Base-by-base conservation (phyloP, 2,888 invertebrate genomes). In the Gastrophysa polygoni region DNA sequence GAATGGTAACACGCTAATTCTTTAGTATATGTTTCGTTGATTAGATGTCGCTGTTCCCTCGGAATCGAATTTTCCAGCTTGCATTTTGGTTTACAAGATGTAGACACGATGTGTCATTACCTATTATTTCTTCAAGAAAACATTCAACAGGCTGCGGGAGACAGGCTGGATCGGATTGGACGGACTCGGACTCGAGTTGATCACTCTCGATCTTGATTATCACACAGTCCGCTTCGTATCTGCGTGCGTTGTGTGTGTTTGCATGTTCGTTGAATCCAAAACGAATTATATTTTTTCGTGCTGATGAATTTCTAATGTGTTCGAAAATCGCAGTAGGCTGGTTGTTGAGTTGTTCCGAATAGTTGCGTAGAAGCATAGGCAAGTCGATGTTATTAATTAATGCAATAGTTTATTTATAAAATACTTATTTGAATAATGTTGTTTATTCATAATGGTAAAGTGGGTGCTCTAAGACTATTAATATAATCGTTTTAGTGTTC, bases 361-460 rank as follows among this genome's bases (percentile, higher is more conserved):
- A 54, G 20, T 21, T 24, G 43, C n/a, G n/a, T 32, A 32, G 34
- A 17, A 54, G 54, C 16, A 38, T 10, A 24, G 10, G 34, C 6
- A 10, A 14, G 17, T 16, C n/a, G 38, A 11, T 2, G 46, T 21
- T 24, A 54, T 43, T 18, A 16, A 38, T 14, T 2, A 38, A 16
- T 21, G 8, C 17, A 14, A 51, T 24, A n/a, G 16, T 14, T 24
- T 43, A 16, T 54, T 52, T 38, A 11, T 21, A 38, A 52, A 38
- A 21, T 14, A 52, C 38, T 34, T 52, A 34, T 43, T 54, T 54
- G 24, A 52, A 54, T 54, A 54, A 43, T 16, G 38, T 20, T 52
- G 52, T 52, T 52, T 52, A 52, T 52, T 52, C 54, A 54, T 54
- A 24, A 54, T 54, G 54, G 43, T 54, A 54, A 54, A 44, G 44